Evolutionary conservation across 2,113 vertebrate genomes (phyloP), one percentile per base, ranked within the genome.

Genomic region (Scomber japonicus): DNA sequence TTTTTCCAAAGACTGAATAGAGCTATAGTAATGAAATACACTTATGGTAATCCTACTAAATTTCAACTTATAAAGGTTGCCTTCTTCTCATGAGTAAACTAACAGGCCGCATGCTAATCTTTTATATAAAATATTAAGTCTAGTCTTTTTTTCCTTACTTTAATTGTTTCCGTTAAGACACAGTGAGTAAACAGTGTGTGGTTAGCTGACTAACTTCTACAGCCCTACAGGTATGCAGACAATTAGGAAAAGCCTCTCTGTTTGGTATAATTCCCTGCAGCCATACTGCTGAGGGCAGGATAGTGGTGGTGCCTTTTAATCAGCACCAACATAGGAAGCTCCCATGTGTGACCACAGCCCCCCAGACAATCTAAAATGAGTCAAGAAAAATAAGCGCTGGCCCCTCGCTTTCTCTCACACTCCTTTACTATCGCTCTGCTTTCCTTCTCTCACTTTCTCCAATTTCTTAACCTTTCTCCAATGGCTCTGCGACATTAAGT

Each of bases 171-270:
- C 30, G 60, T 84, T 83, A 74, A 71, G 74, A 75, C 75, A 73
- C 51, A 62, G 74, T 12, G 61, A 73, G 57, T 78, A 85, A 89
- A 86, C 83, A 85, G 69, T 31, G 44, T 71, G 69, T 76, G 57
- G 80, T 82, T 82, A 82, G 66, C 71, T 64, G 71, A 88, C 68
- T 56, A 76, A 85, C 73, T 85, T 71, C 21, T 70, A 81, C 75
- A 86, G 76, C 90, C 87, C 90, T 84, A 83, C 86, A 92, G 91
- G 89, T 92, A 92, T 89, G 85, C 84, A 90, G 80, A 91, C 87
- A 91, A 90, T 90, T 82, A 93, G 78, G 64, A 80, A 40, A 78
- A 71, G 70, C 61, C 68, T 88, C 66, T 75, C 35, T 82, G 82
- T 92, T 93, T 92, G 85, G 65, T 80, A 63, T 70, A 68, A 78